phyloP scores from a whole-genome alignment of 2,888 invertebrate genomes.

The Orthosia incerta region DNA sequence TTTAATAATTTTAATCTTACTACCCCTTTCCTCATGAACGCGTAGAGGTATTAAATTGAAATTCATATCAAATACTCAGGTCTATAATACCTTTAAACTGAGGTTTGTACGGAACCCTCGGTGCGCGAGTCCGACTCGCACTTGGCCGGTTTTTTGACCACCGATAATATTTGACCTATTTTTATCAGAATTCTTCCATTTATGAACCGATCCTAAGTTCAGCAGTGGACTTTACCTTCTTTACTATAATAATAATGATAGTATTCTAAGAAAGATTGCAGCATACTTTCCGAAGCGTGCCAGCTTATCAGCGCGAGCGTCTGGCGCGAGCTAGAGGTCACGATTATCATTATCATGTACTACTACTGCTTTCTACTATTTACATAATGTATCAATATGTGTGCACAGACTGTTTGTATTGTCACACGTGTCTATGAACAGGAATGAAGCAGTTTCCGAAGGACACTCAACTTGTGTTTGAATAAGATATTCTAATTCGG shows the following conservation, averaged over 20 bases:
- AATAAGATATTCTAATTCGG: constrained; percentile 24
- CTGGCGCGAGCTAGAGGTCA: constrained; percentile 54
- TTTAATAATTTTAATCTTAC: too few relatives aligned
- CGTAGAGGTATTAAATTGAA: too few relatives aligned
- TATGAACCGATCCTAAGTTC: neutral
- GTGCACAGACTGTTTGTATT: constrained; percentile 20
- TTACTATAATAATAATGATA: neutral
- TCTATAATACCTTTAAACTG: too few relatives aligned
- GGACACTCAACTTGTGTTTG: constrained; percentile 3
- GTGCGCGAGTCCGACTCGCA: too few relatives aligned
- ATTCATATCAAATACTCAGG: too few relatives aligned
- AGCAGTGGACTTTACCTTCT: neutral
- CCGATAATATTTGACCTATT: neutral
- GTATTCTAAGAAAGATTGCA: constrained; percentile 13
- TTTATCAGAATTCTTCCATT: neutral
- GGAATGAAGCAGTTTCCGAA: constrained; percentile 21
- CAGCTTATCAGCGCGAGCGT: constrained; percentile 34
- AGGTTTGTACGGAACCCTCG: too few relatives aligned
- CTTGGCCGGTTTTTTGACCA: too few relatives aligned
- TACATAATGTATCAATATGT: constrained; percentile 24
- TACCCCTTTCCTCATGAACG: too few relatives aligned
- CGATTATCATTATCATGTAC: constrained; percentile 24
- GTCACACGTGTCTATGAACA: constrained; percentile 35
- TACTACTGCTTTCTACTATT: constrained; percentile 13
- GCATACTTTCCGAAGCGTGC: constrained; percentile 43